Conservation (phyloP, 2,888 invertebrate species). For the Plebejus melissa region DNA sequence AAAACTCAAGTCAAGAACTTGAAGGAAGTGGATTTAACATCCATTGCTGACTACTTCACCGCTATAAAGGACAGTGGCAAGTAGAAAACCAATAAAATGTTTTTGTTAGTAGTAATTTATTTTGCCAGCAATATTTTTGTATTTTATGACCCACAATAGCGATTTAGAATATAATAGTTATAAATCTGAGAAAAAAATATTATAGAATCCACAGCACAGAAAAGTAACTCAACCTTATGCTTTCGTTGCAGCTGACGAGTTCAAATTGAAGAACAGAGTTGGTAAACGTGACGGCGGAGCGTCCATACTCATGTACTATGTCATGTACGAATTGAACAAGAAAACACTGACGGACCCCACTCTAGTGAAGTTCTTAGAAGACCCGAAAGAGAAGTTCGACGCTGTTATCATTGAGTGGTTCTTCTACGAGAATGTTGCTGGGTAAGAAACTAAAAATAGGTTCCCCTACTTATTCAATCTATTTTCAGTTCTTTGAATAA, state of each 20-base stretch:
- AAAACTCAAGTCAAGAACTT: constrained; percentile 43
- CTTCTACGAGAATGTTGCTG: constrained; percentile 47
- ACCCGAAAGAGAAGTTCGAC: constrained; percentile 53
- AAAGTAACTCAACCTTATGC: background rate
- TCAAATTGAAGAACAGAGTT: constrained; percentile 49
- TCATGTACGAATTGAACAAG: constrained; percentile 43
- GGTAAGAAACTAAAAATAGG: constrained; percentile 41
- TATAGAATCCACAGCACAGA: no score
- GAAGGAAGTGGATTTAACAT: constrained; percentile 48
- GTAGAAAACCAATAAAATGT: constrained; percentile 12
- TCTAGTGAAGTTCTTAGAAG: constrained; percentile 44
- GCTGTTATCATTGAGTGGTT: constrained; percentile 57
- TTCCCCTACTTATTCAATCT: no score
- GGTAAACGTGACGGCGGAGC: constrained; percentile 46
- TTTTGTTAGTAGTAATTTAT: no score
- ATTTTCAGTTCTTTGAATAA: no score
- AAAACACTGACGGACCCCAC: constrained; percentile 42
- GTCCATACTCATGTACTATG: constrained; percentile 43
- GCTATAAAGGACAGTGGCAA: constrained; percentile 41
- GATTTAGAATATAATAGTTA: no score
- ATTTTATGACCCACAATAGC: no score
- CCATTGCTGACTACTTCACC: constrained; percentile 36
- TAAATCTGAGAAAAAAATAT: no score
- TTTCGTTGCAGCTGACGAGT: constrained; percentile 45
- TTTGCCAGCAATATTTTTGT: no score